Evolutionary conservation across 1,140 invertebrate species (phyloP), one percentile per base, ranked within the genome.

Genomic region (Drosophila micromelanica): DNA sequence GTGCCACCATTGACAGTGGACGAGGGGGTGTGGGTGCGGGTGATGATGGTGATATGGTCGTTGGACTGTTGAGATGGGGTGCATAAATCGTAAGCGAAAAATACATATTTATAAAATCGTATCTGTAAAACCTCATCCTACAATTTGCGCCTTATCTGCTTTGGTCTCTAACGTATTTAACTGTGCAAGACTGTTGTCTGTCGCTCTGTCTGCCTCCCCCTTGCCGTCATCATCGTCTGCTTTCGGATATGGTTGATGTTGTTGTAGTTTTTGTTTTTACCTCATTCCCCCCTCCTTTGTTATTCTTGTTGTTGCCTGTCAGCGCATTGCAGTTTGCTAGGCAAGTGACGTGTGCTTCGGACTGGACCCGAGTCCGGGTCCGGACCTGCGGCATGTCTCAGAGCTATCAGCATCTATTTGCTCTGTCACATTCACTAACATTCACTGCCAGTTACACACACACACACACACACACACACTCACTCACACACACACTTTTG

Each of bases 51-150:
- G 54, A 43, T 74, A 42, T 9, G 61, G 32, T 73, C 49, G 20
- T 12, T 27, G 30, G 38, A 38, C 45, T 61, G 49, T 43, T 63
- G 65, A 60, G 65, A 64, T 72, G 82, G 80, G 84, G 85, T 89
- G 85, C 80, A 89, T 89, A 84, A 87, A 89, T 80, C 84, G 73
- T 78, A 77, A 77, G 68, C 72, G 54, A 37, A 73, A 79, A 74
- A 85, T 85, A 86, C 77, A 89, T 89, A 89, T 89, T 89, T 87
- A 89, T 87, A 82, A 79, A 79, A 75, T 68, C 60, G 38, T 73
- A 63, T 74, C 71, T 80, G 38, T 55, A 78, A 74, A 74, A 56
- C 76, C 79, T 72, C 79, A 60, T 49, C 32, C 76, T 52, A 80
- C 61, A 62, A 49, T 48, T 55, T 7, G 48, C 35, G 62, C 51